Evolutionary conservation across 2,797 vertebrate genomes (phyloP).

Genomic region (Xenopus petersii): DNA sequence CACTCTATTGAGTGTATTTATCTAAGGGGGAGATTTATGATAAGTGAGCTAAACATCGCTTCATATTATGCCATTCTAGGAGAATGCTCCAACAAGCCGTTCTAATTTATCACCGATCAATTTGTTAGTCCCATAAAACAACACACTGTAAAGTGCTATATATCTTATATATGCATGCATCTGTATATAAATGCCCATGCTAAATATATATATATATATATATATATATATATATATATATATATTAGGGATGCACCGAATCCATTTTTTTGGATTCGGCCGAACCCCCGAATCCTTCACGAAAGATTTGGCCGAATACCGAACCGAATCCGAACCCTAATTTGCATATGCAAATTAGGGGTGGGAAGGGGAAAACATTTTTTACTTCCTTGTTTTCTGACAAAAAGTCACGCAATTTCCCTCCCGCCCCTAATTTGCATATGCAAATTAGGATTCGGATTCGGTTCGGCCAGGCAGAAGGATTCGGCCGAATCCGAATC

Average conservation of each 20-base stretch:
- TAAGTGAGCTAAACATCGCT: neutral
- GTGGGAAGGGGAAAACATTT: no score
- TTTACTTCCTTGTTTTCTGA: no score
- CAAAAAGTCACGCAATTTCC: no score
- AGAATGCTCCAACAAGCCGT: neutral
- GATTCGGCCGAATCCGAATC: no score
- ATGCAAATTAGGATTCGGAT: no score
- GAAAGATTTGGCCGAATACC: no score
- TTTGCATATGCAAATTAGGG: no score
- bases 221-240: neutral
- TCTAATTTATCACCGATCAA: conserved; percentile 1
- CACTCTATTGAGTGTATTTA: neutral
- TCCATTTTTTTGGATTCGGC: no score
- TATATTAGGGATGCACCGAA: neutral
- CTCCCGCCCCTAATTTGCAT: no score
- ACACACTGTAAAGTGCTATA: neutral
- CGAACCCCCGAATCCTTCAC: no score
- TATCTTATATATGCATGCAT: neutral
- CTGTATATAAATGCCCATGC: neutral
- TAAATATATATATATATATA: neutral
- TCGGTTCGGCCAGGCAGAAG: no score
- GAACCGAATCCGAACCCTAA: no score
- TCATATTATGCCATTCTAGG: neutral
- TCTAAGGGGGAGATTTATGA: neutral
- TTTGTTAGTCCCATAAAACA: neutral